phyloP scores from a whole-genome alignment of 2,113 vertebrate species.

The Serinus canaria region DNA sequence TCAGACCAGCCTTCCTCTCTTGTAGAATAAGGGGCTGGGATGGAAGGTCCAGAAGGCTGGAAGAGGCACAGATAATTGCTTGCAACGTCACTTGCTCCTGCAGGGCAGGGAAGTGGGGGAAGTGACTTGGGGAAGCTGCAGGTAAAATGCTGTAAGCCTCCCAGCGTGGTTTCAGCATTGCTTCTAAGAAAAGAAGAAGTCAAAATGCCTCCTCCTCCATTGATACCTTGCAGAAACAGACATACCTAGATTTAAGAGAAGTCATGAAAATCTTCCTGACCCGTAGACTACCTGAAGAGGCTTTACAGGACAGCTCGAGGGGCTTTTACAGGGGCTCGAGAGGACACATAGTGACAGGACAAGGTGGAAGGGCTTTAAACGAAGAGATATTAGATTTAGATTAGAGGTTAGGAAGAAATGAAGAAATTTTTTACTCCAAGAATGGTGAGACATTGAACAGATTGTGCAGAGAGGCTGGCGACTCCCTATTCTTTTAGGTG shows the following conservation, averaged over 20 bases:
- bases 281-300: neutral
- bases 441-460: neutral
- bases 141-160: neutral
- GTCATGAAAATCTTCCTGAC: neutral
- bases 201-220: rapidly evolving
- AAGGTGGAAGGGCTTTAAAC: neutral
- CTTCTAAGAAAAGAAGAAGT: neutral
- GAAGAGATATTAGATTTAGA: neutral
- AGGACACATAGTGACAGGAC: neutral
- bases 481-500: neutral
- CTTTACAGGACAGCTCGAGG: neutral
- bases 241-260: neutral
- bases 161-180: neutral
- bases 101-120: neutral
- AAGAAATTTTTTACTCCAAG: neutral
- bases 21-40: neutral
- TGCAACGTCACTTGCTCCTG: neutral
- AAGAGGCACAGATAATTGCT: neutral
- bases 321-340: rapidly evolving
- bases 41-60: neutral
- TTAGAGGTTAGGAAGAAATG: neutral
- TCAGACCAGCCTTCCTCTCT: neutral
- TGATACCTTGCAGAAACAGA: neutral
- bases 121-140: neutral
- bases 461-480: neutral